A percentile compares a stretch with the other conserved stretches of the same genome.
phyloP scores from a whole-genome alignment of 2,113 vertebrate species.

The Sialia sialis region DNA sequence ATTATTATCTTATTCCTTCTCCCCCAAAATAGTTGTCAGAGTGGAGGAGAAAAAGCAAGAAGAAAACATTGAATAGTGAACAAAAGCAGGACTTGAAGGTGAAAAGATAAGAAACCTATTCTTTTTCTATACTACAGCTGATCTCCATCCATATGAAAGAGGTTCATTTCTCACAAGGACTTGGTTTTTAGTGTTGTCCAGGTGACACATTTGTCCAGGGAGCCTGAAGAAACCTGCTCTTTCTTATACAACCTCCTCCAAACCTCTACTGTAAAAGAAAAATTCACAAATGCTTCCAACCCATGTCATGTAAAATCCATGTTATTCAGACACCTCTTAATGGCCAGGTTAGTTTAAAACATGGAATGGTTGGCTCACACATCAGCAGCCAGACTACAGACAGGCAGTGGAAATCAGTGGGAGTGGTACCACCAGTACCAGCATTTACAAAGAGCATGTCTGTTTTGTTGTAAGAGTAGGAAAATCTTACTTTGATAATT shows the following conservation, averaged over 20 bases:
- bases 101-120: neutral
- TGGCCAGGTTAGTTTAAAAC: neutral
- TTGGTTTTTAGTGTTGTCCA: neutral
- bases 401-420: neutral
- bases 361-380: neutral
- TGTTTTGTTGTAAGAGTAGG: neutral
- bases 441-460: neutral
- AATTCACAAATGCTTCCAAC: neutral
- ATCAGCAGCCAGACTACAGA: neutral
- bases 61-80: neutral
- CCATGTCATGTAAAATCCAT: neutral
- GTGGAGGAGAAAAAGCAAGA: neutral
- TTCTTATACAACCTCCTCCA: neutral
- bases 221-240: neutral
- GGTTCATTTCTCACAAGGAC: neutral
- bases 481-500: neutral
- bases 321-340: neutral
- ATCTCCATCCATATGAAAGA: neutral
- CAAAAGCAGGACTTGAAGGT: neutral
- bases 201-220: neutral
- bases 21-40: neutral
- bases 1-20: neutral
- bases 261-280: neutral
- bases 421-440: neutral
- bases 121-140: neutral